A percentile compares a stretch with the other conserved stretches of the same genome.
phyloP scores from a whole-genome alignment of 2,888 invertebrate species.

The Baccha elongata region DNA sequence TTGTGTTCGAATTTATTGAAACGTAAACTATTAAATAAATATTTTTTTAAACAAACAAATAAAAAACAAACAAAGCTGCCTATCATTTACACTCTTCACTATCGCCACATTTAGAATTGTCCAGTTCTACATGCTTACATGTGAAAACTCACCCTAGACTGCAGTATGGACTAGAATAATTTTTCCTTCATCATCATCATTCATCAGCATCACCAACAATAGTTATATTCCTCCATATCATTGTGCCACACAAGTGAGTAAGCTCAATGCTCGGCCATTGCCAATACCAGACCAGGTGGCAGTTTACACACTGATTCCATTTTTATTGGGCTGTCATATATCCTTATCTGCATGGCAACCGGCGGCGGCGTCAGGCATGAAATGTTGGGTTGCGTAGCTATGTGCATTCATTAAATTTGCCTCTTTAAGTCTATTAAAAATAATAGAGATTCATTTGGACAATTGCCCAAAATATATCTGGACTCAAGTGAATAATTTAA shows the following conservation, averaged over 20 bases:
- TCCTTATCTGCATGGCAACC: slow-evolving; percentile 9
- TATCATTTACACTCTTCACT: not conserved
- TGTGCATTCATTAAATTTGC: not conserved
- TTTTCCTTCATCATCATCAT: not conserved
- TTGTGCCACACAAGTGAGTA: slow-evolving; percentile 9
- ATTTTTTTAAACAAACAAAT: too few relatives aligned
- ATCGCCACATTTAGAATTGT: too few relatives aligned
- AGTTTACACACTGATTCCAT: slow-evolving; percentile 18
- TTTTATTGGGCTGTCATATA: slow-evolving; percentile 23
- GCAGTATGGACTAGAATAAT: slow-evolving; percentile 6
- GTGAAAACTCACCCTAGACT: slow-evolving; percentile 1
- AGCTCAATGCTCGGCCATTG: not conserved
- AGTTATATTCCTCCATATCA: slow-evolving; percentile 20
- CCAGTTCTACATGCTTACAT: too few relatives aligned
- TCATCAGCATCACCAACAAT: not conserved
- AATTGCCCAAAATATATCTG: not conserved
- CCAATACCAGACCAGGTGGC: slow-evolving; percentile 17
- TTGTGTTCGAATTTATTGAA: too few relatives aligned
- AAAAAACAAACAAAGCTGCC: not conserved
- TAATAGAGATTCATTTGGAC: not conserved
- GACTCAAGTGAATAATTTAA: too few relatives aligned
- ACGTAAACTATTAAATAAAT: not conserved
- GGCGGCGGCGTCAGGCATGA: not conserved
- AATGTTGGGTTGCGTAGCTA: too few relatives aligned
- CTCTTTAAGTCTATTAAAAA: not conserved